Base-by-base conservation (phyloP, 2,797 vertebrate species). In the Ptychobarbus kaznakovi region DNA sequence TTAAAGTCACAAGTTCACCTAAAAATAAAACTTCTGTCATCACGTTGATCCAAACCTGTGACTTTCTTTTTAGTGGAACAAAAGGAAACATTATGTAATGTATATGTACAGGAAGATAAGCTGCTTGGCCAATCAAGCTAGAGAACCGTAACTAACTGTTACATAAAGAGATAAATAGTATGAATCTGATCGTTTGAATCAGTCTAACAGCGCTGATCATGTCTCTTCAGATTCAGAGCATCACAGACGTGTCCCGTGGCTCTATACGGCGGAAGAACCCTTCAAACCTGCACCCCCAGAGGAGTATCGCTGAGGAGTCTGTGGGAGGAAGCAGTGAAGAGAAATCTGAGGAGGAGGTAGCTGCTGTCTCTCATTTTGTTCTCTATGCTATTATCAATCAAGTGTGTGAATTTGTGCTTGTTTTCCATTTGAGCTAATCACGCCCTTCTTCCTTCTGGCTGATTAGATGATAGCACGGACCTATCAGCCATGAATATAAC, bases 231-330 rank as follows among this genome's bases (percentile, higher is more conserved):
- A 99, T 99, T 91, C 98, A 99, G 93, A 99, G 98, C 89, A 99
- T 99, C 91, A 99, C 98, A 0, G 98, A 99, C 3, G 97, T 96
- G 72, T 99, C 98, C 53, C 97, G 98, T 0, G 97, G 97, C 77
- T 99, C 98, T 83, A 99, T 99, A 87, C 96, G 98, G 65, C 97
- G 98, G 80, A 99, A 99, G 95, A 97, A 97, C 84, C 95, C 95
- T 0, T 87, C 95, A 35, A 95, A 93, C 87, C 90, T 95, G 0
- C 94, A 94, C 56, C 91, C 96, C 79, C 97, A 95, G 82, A 95
- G 96, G 73, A 97, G 94, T 0, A 91, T 94, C 80, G 94, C 94
- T 0, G 97, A 98, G 49, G 98, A 98, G 83, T 93, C 95, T 20
- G 94, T 94, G 44, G 96, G 94, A 0, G 95, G 94, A 0, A 91